Percentiles rank a stretch among this genome's conserved stretches.
phyloP scores from a whole-genome alignment of 1,140 invertebrate species.

The Bradysia coprophila region DNA sequence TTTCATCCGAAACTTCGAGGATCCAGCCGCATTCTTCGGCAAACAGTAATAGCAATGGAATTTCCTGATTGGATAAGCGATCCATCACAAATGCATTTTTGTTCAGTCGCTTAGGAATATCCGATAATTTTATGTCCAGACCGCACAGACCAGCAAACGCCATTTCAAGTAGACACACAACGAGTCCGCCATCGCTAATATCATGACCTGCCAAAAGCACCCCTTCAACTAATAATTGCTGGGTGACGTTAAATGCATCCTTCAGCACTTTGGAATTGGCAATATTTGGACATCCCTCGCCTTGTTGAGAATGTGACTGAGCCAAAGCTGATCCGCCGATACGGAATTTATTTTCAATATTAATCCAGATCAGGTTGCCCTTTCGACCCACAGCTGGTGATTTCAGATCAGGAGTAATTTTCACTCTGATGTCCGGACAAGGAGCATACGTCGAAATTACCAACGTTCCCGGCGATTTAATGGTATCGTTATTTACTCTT shows the following conservation, averaged over 20 bases:
- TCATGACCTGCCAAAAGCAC: slow-evolving; percentile 83
- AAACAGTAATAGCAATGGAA: slow-evolving; percentile 54
- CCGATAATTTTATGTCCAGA: slow-evolving; percentile 41
- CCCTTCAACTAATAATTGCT: slow-evolving; percentile 55
- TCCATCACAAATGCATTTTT: slow-evolving; percentile 6
- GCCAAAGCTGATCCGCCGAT: slow-evolving; percentile 84
- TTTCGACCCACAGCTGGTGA: slow-evolving; percentile 30
- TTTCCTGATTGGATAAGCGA: slow-evolving; percentile 13
- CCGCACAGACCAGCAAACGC: slow-evolving; percentile 80
- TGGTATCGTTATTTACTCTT: slow-evolving; percentile 44
- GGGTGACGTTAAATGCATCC: slow-evolving; percentile 64
- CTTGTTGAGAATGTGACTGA: slow-evolving; percentile 77
- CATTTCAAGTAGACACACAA: slow-evolving; percentile 88
- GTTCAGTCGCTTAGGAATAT: slow-evolving; percentile 19
- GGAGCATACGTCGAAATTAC: slow-evolving; percentile 91
- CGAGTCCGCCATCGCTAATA: slow-evolving; percentile 86
- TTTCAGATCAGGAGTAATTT: slow-evolving; percentile 81
- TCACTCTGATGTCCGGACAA: slow-evolving; percentile 67
- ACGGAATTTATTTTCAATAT: slow-evolving; percentile 42
- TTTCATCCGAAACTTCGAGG: slow-evolving; percentile 49
- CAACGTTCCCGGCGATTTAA: slow-evolving; percentile 83
- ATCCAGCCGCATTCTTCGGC: slow-evolving; percentile 84
- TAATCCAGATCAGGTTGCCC: slow-evolving; percentile 45
- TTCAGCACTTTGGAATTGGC: slow-evolving; percentile 44
- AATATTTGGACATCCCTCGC: slow-evolving; percentile 62